Base-by-base conservation (phyloP, 2,797 vertebrate species). In the Chloroceryle amazona region DNA sequence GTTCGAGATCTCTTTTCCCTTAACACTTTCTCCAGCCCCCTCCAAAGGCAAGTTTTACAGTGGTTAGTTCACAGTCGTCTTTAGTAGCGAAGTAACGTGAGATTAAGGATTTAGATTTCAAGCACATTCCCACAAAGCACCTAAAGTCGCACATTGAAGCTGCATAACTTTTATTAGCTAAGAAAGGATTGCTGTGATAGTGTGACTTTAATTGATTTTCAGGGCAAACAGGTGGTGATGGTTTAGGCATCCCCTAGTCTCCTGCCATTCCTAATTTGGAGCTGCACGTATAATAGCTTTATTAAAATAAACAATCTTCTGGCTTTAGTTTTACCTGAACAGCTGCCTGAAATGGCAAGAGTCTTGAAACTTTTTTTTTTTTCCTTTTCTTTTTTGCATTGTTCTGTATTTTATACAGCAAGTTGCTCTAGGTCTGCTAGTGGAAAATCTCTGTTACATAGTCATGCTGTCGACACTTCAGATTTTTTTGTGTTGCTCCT, bases 141-240 rank as follows among this genome's bases (percentile, higher is more conserved):
- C 95, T 96, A 28, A 51, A 78, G 88, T 86, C 51, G 26, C 94
- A 78, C 2, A 37, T 85, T 92, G 86, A 94, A 96, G 95, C 94
- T 96, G 94, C 95, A 79, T 96, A 90, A 80, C 75, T 98, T 97
- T 98, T 97, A 98, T 96, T 97, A 96, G 96, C 93, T 93, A 84
- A 95, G 92, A 94, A 85, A 74, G 76, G 93, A 67, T 82, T 58
- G 86, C 94, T 95, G 83, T 73, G 96, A 93, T 95, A 92, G 97
- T 97, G 97, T 95, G 97, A 96, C 96, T 98, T 97, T 96, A 98
- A 98, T 97, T 98, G 97, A 97, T 97, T 98, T 98, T 97, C 96
- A 95, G 96, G 96, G 95, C 97, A 97, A 97, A 97, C 97, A 98
- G 97, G 96, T 97, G 97, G 96, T 93, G 96, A 97, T 96, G 88